Evolutionary conservation across 2,888 invertebrate genomes (phyloP).

Genomic region (Celastrina argiolus): DNA sequence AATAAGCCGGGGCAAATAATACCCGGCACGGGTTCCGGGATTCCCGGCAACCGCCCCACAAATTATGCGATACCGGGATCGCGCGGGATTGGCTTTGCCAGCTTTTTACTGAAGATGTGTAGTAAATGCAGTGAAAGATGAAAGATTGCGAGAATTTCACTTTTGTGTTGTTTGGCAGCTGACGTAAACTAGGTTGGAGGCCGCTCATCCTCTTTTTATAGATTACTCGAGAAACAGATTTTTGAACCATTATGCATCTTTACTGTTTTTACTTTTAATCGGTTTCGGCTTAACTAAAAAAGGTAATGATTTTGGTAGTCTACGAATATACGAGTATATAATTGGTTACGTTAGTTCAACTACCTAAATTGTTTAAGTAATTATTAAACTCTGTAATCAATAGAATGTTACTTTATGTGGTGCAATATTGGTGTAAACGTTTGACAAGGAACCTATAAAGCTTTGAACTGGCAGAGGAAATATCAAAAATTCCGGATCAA

Average conservation of each 20-base stretch:
- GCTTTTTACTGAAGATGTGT: neutral
- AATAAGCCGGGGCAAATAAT: constrained; percentile 45
- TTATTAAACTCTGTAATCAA: neutral
- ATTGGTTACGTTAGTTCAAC: too few species aligned
- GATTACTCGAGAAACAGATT: too few species aligned
- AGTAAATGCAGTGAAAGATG: neutral
- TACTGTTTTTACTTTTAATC: too few species aligned
- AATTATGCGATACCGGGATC: constrained; percentile 31
- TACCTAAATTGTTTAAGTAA: too few species aligned
- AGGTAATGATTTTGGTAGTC: too few species aligned
- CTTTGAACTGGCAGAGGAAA: constrained; percentile 8
- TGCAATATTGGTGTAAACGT: neutral
- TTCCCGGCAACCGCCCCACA: constrained; percentile 33
- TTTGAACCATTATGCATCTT: too few species aligned
- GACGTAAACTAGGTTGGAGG: neutral
- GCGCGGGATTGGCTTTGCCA: neutral
- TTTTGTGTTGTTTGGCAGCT: neutral
- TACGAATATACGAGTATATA: too few species aligned
- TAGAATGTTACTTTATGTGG: neutral
- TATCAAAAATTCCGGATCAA: neutral
- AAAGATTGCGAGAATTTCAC: neutral
- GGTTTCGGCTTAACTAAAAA: too few species aligned
- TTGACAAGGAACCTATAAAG: neutral
- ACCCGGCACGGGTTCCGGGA: neutral
- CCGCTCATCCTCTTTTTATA: too few species aligned